Evolutionary conservation across 2,888 invertebrate genomes (phyloP), one percentile per base, ranked within the genome.

Genomic region (Orthonevra nobilis): DNA sequence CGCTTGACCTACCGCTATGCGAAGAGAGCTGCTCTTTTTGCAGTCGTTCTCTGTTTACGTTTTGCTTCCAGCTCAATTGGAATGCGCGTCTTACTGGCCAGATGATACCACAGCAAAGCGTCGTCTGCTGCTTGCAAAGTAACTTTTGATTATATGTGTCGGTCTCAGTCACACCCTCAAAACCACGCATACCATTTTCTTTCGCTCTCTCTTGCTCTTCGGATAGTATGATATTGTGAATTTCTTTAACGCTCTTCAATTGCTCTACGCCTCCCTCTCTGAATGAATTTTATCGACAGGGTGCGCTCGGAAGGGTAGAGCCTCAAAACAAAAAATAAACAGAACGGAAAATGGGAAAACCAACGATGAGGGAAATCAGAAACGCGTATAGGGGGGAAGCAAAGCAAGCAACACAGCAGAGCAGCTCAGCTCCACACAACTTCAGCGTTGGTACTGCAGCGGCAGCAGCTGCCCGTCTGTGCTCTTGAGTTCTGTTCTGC

Each of bases 401-500:
- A 46, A 4, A n/a, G n/a, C n/a, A n/a, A n/a, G n/a, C n/a, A n/a
- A n/a, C n/a, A n/a, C 9, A 46, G 46, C 46, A 46, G 23, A 44
- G 42, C 42, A 44, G 12, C 32, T 20, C 58, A 60, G 63, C 42
- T 73, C 26, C 58, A 81, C 63, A 61, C 66, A 44, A 58, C 77
- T 70, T 38, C 70, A 44, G 23, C 30, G 9, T n/a, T 60, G 40
- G 54, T 46, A 54, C 44, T 30, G 46, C 32, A 26, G 40, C 44
- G 32, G 60, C 46, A 48, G 54, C 64, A 50, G 68, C 52, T 56
- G 44, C 56, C 64, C 36, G 30, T 36, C 32, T 77, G 46, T 74
- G 74, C 70, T 81, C 72, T 77, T 70, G 56, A 66, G 64, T 72
- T 81, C 56, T 77, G 52, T 72, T 66, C 64, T 52, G 52, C 68